Evolutionary conservation across 2,888 invertebrate species (phyloP).

Genomic region (Megamerina dolium): DNA sequence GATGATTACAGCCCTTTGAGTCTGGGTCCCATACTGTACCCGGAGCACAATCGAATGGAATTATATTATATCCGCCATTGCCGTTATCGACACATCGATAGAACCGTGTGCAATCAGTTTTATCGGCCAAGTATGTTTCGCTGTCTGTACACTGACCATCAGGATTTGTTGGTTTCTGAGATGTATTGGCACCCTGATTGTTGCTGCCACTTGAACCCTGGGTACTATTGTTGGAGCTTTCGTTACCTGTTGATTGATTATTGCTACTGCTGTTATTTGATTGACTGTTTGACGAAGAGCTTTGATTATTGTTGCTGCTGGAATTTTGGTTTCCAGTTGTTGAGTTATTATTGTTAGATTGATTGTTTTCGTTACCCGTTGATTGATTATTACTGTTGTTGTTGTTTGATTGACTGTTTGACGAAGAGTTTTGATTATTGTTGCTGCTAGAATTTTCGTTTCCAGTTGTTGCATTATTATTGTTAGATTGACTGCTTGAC

Average conservation of each 20-base stretch:
- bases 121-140: slow-evolving; percentile 49
- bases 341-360: slow-evolving; percentile 13
- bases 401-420: slow-evolving; percentile 10
- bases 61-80: slow-evolving; percentile 55
- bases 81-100: slow-evolving; percentile 63
- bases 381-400: slow-evolving; percentile 15
- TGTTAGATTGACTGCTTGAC: slow-evolving; percentile 11
- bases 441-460: slow-evolving; percentile 5
- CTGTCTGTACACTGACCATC: slow-evolving; percentile 46
- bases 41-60: slow-evolving; percentile 60
- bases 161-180: slow-evolving; percentile 31
- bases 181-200: slow-evolving; percentile 8
- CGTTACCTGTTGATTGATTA: slow-evolving; percentile 18
- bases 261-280: slow-evolving; percentile 3
- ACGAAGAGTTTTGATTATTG: slow-evolving; percentile 16
- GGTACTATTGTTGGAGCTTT: slow-evolving; percentile 10
- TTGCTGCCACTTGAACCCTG: slow-evolving; percentile 13
- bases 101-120: slow-evolving; percentile 57
- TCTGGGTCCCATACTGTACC: slow-evolving; percentile 60
- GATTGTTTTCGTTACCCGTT: slow-evolving; percentile 12
- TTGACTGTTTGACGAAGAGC: slow-evolving; percentile 16
- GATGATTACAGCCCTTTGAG: slow-evolving; percentile 40
- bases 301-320: slow-evolving; percentile 13
- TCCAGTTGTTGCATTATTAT: slow-evolving; percentile 11
- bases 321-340: slow-evolving; percentile 4